phyloP scores from a whole-genome alignment of 2,888 invertebrate genomes.

The Archips crataeganus region DNA sequence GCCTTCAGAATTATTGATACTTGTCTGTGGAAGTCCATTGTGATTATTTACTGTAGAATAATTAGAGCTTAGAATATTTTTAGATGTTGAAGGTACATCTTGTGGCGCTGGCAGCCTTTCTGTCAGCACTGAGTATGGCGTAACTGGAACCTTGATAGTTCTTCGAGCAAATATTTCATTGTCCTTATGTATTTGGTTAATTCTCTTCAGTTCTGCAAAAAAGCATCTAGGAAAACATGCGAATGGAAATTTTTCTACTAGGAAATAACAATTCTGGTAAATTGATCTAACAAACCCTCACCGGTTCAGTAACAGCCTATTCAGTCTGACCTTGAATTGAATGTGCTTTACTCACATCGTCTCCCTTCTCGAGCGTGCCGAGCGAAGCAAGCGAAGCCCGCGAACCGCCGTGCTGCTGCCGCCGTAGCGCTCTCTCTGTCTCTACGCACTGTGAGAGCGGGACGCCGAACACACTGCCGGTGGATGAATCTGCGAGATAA shows the following conservation, averaged over 20 bases:
- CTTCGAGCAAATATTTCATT: slow-evolving; percentile 95
- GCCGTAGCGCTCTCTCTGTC: slow-evolving; percentile 87
- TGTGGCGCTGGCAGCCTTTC: slow-evolving; percentile 73
- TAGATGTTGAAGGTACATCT: slow-evolving; percentile 65
- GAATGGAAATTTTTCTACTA: too few species aligned
- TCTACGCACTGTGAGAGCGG: slow-evolving; percentile 94
- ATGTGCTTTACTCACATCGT: slow-evolving; percentile 47
- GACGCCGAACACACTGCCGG: slow-evolving; percentile 93
- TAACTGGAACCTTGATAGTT: slow-evolving; percentile 93
- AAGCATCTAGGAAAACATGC: too few species aligned
- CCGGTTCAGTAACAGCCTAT: too few species aligned
- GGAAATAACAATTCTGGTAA: too few species aligned
- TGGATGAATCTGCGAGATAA: slow-evolving; percentile 61
- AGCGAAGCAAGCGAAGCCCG: slow-evolving; percentile 91
- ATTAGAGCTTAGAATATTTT: slow-evolving; percentile 54
- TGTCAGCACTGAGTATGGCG: slow-evolving; percentile 89
- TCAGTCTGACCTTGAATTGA: too few species aligned
- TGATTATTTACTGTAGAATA: slow-evolving; percentile 50
- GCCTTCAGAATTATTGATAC: slow-evolving; percentile 47
- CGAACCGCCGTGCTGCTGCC: slow-evolving; percentile 86
- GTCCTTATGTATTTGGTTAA: slow-evolving; percentile 95
- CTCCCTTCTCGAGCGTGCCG: slow-evolving; percentile 80
- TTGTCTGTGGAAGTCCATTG: slow-evolving; percentile 47
- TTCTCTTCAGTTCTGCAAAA: slow-evolving; percentile 94
- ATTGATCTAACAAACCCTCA: too few species aligned